These are phyloP conservation scores for Cynoglossus semilaevis DNA, from an alignment of 2,113 vertebrate species.

Conservation along the genomic window DNA sequence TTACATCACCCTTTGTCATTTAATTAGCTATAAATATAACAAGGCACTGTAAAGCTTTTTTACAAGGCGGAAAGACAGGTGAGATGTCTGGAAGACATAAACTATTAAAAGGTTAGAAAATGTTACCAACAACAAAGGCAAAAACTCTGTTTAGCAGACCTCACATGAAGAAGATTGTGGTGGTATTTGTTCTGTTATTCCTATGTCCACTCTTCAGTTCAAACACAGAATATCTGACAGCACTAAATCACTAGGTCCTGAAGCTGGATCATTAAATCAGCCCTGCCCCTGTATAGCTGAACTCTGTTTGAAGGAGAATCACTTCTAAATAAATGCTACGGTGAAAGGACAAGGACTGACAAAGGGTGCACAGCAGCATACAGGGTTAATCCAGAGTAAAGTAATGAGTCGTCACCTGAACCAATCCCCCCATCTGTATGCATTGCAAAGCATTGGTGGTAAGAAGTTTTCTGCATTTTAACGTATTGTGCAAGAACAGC, in stretches of 20 bases:
- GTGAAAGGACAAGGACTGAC: constrained; percentile 36
- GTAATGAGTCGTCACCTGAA: constrained; percentile 12
- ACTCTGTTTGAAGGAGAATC: constrained; percentile 38
- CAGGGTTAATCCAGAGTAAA: constrained; percentile 7
- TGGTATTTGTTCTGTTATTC: constrained; percentile 12
- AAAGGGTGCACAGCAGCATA: not conserved
- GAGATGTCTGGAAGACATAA: too few species aligned
- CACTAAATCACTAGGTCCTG: constrained; percentile 31
- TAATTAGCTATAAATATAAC: too few species aligned
- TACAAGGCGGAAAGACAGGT: too few species aligned
- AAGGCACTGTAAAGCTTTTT: too few species aligned
- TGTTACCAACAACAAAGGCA: constrained; percentile 17
- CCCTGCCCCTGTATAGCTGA: too few species aligned
- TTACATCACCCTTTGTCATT: too few species aligned
- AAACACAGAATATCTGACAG: constrained; percentile 27
- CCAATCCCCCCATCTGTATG: constrained; percentile 13
- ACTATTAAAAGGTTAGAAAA: constrained; percentile 20
- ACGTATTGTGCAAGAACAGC: constrained; percentile 1
- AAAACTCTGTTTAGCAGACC: constrained; percentile 32
- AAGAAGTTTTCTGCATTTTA: not conserved
- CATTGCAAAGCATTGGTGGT: not conserved
- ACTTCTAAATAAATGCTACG: constrained; percentile 32
- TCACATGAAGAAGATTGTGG: constrained; percentile 13
- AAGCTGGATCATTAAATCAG: constrained; percentile 22
- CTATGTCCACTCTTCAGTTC: constrained; percentile 5